Evolutionary conservation across 2,888 invertebrate genomes (phyloP), one percentile per base, ranked within the genome.

Genomic region (Leuctra nigra): DNA sequence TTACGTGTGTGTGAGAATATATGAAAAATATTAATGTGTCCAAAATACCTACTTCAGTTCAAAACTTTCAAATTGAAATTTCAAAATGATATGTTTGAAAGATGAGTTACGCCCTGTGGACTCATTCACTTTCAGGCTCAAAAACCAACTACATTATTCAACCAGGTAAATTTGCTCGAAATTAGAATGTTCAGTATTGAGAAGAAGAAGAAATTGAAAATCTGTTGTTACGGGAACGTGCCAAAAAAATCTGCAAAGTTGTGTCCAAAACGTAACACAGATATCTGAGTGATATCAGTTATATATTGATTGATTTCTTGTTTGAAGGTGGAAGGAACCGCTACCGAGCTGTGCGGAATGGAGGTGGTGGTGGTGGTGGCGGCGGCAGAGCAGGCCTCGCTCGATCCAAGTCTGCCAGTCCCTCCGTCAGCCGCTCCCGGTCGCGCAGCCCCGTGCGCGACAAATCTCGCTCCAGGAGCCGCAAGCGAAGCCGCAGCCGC

Each of bases 401-500:
- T 29, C 29, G 29, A 6, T 7, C 7, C 7, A 6, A 6, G 29
- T 11, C 48, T 29, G 48, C 44, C 44, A 29, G 44, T 2, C 16
- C 25, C 23, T 41, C 41, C 4, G 11, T 13, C 47, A 47, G n/a
- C 22, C 44, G 44, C 4, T 20, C 44, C 22, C 18, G 44, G 23
- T 44, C 44, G 44, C 18, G 44, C 20, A 20, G 20, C 44, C 39
- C 22, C 46, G 23, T 22, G 18, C 39, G 39, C 46, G 23, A 24
- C n/a, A n/a, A n/a, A n/a, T n/a, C n/a, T n/a, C n/a, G n/a, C n/a
- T 46, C 46, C 14, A 20, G 24, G 23, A 23, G 23, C 23, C 46
- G 46, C n/a, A 22, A 20, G 46, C 46, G 46, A n/a, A 46, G 16
- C 41, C 41, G 41, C 22, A 41, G 22, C 13, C 41, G 41, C 3